Base-by-base conservation (phyloP, 92 coral and sea anemone species). In the Isaurus tuberculatus region DNA sequence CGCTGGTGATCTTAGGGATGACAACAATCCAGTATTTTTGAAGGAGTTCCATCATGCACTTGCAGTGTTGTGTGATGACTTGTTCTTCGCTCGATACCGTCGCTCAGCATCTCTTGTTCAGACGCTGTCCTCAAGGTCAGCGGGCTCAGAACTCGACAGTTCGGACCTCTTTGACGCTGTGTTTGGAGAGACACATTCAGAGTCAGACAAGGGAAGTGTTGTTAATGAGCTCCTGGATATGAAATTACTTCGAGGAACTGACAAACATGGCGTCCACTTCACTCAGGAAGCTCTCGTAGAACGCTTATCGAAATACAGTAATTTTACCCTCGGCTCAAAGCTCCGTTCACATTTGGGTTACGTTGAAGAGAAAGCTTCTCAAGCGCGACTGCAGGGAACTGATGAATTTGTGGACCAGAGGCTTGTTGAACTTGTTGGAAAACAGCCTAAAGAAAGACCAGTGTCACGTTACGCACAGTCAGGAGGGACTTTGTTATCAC, bases 71-170 rank as follows among this genome's bases (percentile, higher is more conserved):
- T 97, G 99, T 77, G 99, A 97, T 68, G 99, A 97, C 80, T 86
- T 97, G 90, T 97, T 97, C 97, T 97, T 97, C 60, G 95, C 99
- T 32, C 99, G 99, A 36, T 97, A 97, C 84, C 88, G 99, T 79
- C 97, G 97, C 46, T 92, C 99, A 1, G 92, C 98, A 67, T 97
- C 95, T 28, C 92, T 94, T 86, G 88, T 93, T n/a, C 89, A 89
- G 58, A 88, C 98, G 2, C 74, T 91, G 65, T 81, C 90, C 34
- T 90, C 97, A 19, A 86, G 89, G 68, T 91, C 94, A 26, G 64
- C 73, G 13, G 83, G 72, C 30, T 84, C 87, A 14, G 90, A 92
- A 48, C 58, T 94, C 3, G 94, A 90, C 75, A 92, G 93, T 34
- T 89, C 87, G 14, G 92, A 92, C 75, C 86, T 94, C 43, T 79